Percentiles rank a stretch among this genome's conserved stretches.
These are phyloP conservation scores for Osmerus mordax DNA, from an alignment of 2,113 vertebrate species.

Conservation along the genomic window DNA sequence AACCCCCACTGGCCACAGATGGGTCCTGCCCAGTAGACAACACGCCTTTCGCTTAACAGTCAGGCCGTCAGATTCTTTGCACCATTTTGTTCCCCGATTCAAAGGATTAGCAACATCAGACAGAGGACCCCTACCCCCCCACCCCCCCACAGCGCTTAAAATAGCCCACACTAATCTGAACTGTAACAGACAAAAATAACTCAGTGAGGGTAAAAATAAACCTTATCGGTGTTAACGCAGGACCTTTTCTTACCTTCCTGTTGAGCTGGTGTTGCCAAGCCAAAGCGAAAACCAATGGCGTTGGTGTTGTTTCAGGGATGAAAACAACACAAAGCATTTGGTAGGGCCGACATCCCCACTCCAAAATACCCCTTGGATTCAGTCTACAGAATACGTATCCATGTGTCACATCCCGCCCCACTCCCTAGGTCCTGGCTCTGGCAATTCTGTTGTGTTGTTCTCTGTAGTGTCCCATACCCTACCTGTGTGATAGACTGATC, in stretches of 20 bases:
- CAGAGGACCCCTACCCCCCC: not conserved
- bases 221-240: constrained; percentile 1
- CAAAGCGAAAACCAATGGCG: not conserved
- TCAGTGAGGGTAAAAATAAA: constrained; percentile 3
- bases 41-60: not conserved
- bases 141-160: constrained; percentile 2
- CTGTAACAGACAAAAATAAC: constrained; percentile 3
- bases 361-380: not conserved
- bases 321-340: not conserved
- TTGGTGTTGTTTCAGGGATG: not conserved
- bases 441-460: too few relatives aligned
- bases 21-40: not conserved
- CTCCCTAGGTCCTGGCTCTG: too few relatives aligned
- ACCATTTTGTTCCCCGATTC: not conserved
- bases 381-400: not conserved
- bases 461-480: too few relatives aligned
- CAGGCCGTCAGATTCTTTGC: not conserved
- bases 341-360: not conserved
- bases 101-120: constrained; percentile 5
- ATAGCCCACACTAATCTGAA: constrained; percentile 9
- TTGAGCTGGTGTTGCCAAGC: not conserved
- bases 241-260: not conserved
- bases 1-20: not conserved
- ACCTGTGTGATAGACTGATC: too few relatives aligned
- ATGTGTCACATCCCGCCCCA: too few relatives aligned